Conservation (phyloP, 2,888 invertebrate genomes). For the Acronicta leporina region DNA sequence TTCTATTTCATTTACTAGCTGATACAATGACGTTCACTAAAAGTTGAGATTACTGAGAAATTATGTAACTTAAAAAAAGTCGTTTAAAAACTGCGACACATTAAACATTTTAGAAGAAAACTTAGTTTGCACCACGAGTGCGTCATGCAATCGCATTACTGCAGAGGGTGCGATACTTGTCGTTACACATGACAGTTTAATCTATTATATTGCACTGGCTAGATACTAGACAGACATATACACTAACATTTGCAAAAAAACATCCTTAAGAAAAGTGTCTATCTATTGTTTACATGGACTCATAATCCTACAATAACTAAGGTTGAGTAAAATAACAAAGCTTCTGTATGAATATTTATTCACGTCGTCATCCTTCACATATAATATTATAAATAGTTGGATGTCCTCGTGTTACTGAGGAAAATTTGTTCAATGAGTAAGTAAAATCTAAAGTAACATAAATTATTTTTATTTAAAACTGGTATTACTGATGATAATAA, state of each 20-base stretch:
- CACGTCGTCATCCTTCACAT: not conserved
- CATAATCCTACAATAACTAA: not conserved
- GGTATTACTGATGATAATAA: not conserved
- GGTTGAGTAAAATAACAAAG: conserved; percentile 3
- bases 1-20: too few species aligned
- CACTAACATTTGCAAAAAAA: too few species aligned
- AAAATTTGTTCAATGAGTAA: not conserved
- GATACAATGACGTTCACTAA: too few species aligned
- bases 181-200: conserved; percentile 7
- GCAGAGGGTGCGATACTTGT: conserved; percentile 26
- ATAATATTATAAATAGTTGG: not conserved
- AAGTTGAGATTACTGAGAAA: too few species aligned
- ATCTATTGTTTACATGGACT: not conserved
- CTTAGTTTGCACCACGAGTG: conserved; percentile 13
- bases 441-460: not conserved
- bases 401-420: not conserved
- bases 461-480: not conserved
- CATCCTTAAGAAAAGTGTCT: not conserved
- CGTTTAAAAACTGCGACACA: too few species aligned
- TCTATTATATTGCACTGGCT: conserved; percentile 13
- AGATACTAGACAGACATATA: not conserved
- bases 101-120: too few species aligned
- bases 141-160: conserved; percentile 33
- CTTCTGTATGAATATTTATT: conserved; percentile 1
- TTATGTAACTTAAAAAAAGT: too few species aligned